Evolutionary conservation across 2,888 invertebrate species (phyloP).

Genomic region (Mythimna loreyi): DNA sequence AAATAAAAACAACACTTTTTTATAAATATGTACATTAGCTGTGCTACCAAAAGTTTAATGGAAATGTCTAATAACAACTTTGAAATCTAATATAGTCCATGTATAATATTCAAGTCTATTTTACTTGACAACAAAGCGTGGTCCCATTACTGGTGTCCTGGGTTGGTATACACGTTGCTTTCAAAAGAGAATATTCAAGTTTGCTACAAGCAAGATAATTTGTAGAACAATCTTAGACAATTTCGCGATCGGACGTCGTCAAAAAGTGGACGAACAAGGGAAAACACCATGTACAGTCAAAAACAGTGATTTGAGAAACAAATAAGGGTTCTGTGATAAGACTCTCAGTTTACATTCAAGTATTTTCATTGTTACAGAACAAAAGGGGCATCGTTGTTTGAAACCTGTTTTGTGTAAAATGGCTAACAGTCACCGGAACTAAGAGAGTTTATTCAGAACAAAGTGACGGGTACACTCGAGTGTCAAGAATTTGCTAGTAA

Average conservation of each 20-base stretch:
- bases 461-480: constrained; percentile 62
- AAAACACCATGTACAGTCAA: constrained; percentile 76
- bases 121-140: constrained; percentile 45
- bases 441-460: constrained; percentile 66
- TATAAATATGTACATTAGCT: neutral
- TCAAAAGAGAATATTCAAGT: constrained; percentile 62
- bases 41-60: constrained; percentile 20
- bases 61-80: constrained; percentile 27
- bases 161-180: constrained; percentile 49
- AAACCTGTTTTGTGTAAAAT: constrained; percentile 84
- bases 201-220: constrained; percentile 58
- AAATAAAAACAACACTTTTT: neutral
- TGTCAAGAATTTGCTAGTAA: constrained; percentile 58
- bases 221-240: constrained; percentile 56
- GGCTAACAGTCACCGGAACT: constrained; percentile 74
- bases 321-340: constrained; percentile 85
- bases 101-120: constrained; percentile 26
- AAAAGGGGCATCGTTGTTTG: constrained; percentile 80
- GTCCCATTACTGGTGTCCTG: constrained; percentile 38
- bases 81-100: constrained; percentile 4
- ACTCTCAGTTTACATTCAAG: constrained; percentile 82
- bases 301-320: constrained; percentile 82
- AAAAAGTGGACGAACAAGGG: constrained; percentile 63
- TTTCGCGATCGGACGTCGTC: constrained; percentile 57
- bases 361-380: constrained; percentile 84